These are phyloP conservation scores for Carcharodon carcharias DNA, from an alignment of 2,797 vertebrate genomes.

Conservation along the genomic window DNA sequence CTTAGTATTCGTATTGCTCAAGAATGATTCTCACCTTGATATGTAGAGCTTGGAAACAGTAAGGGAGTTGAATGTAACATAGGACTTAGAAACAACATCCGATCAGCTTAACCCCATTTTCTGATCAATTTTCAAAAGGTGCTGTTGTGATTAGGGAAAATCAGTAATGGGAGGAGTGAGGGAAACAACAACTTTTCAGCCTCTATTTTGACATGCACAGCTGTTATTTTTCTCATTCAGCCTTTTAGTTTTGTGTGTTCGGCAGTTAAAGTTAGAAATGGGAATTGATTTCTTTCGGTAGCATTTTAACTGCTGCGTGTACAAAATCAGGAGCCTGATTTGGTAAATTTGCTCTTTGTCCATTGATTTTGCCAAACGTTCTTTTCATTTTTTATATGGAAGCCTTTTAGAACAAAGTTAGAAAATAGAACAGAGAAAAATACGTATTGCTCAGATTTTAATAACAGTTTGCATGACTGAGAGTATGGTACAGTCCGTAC, in stretches of 20 bases:
- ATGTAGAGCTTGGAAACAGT: background rate
- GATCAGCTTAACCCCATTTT: background rate
- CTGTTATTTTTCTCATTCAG: conserved; percentile 15
- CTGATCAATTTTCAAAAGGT: background rate
- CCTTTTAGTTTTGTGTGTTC: background rate
- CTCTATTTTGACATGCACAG: background rate
- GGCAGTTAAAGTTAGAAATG: conserved; percentile 19
- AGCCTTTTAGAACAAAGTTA: background rate
- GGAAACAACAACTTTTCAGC: background rate
- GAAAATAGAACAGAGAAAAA: background rate
- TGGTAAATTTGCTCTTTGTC: background rate
- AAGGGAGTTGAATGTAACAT: background rate
- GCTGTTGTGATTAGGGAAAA: background rate
- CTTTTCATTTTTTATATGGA: background rate
- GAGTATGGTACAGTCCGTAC: background rate
- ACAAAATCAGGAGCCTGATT: background rate
- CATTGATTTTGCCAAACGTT: background rate
- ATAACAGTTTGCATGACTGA: background rate
- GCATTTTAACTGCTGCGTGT: background rate
- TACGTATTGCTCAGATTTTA: background rate
- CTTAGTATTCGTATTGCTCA: background rate
- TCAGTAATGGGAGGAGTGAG: background rate
- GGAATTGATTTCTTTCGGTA: conserved; percentile 10
- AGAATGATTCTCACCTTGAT: background rate
- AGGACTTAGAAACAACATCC: background rate